phyloP scores from a whole-genome alignment of 2,888 invertebrate species.

The Bembecia ichneumoniformis region DNA sequence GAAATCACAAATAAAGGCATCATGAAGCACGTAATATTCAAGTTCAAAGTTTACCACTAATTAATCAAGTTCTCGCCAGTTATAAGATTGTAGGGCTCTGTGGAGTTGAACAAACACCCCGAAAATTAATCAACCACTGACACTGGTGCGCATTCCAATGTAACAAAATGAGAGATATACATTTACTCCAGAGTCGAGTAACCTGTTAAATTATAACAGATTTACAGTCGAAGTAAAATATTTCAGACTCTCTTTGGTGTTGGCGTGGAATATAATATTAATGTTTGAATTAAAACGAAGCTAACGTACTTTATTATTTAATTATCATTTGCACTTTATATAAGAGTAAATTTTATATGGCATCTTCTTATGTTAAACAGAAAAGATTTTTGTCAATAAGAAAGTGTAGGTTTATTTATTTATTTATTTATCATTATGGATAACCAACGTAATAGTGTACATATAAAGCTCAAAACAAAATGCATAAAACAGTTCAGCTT shows the following conservation, averaged over 20 bases:
- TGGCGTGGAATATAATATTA: no score
- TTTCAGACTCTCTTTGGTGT: neutral
- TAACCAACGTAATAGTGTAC: no score
- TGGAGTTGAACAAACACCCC: conserved; percentile 11
- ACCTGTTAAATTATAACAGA: conserved; percentile 2
- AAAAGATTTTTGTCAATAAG: no score
- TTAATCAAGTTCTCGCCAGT: conserved; percentile 17
- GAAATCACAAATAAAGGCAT: neutral
- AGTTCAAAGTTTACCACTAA: conserved; percentile 11
- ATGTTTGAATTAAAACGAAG: no score
- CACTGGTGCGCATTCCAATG: conserved; percentile 1
- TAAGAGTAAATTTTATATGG: no score
- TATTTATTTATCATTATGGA: no score
- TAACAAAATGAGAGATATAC: conserved; percentile 8
- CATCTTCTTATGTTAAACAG: no score
- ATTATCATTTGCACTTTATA: no score
- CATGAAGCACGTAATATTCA: neutral
- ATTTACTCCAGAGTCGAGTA: conserved; percentile 18
- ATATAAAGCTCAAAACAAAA: no score
- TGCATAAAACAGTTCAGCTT: no score
- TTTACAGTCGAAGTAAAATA: conserved; percentile 2
- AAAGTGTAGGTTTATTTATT: no score
- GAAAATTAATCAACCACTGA: conserved; percentile 18
- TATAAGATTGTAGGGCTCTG: conserved; percentile 8
- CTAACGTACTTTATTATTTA: no score